These are phyloP conservation scores for Amblyjoppa fuscipennis DNA, from an alignment of 2,888 invertebrate species.

Conservation along the genomic window DNA sequence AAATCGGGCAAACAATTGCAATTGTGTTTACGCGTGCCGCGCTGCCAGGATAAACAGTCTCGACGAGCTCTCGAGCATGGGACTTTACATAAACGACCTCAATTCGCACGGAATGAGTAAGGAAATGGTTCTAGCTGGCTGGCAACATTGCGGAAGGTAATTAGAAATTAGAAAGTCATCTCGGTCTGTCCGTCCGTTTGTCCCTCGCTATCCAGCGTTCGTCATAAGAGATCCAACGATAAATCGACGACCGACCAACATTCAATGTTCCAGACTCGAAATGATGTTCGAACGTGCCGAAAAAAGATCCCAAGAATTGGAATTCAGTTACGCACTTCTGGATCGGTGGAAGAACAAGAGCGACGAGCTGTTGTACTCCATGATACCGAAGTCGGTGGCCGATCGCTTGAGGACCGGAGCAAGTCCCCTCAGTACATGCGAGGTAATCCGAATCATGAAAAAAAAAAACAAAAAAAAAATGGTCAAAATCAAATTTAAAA, in stretches of 20 bases:
- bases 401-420: constrained; percentile 92
- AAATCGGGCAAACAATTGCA: not conserved
- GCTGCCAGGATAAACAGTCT: constrained; percentile 91
- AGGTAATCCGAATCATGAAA: constrained; percentile 85
- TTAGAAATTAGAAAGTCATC: constrained; percentile 59
- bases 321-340: constrained; percentile 91
- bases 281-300: constrained; percentile 94
- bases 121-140: constrained; percentile 93
- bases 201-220: constrained; percentile 13
- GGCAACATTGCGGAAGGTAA: constrained; percentile 93
- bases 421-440: constrained; percentile 92
- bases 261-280: constrained; percentile 87
- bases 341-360: constrained; percentile 95
- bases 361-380: constrained; percentile 95
- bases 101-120: constrained; percentile 94
- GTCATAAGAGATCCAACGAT: constrained; percentile 28
- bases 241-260: constrained; percentile 20
- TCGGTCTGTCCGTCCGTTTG: constrained; percentile 14
- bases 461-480: not conserved
- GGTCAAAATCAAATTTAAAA: not conserved
- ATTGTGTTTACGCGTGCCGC: not conserved
- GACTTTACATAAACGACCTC: constrained; percentile 93
- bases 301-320: constrained; percentile 91
- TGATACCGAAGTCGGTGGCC: constrained; percentile 95
- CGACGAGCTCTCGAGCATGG: constrained; percentile 92